Base-by-base conservation (phyloP, 1,140 invertebrate genomes). In the Dendroctonus ponderosae region DNA sequence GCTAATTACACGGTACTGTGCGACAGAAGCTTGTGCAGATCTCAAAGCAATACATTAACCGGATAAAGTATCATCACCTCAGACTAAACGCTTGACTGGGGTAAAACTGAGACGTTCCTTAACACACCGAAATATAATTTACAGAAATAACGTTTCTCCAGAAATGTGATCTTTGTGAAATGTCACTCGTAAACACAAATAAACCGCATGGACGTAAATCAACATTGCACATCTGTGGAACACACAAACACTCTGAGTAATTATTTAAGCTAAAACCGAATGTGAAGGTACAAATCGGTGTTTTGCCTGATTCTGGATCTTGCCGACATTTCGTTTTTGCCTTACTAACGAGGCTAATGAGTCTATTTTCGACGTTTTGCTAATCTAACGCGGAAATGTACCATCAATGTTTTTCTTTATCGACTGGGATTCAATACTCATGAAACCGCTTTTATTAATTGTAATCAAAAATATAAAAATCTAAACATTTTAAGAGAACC, bases 101-200 rank as follows among this genome's bases (percentile, higher is more conserved):
- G 61, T 63, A 63, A 63, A 43, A 63, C 61, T 63, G 50, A 63
- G 61, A 43, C 41, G 61, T 53, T 63, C 61, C 61, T 63, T 54
- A 26, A 46, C 51, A 63, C 61, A 15, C 52, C 6, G 15, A 63
- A 63, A 63, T 63, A 63, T 63, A 63, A 63, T 63, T 63, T 63
- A 63, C 61, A 63, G 61, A 63, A 63, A 63, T 63, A 63, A 63
- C 61, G 61, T 54, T 63, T 54, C 61, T 62, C 60, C 11, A 63
- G 61, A 63, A 63, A 63, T 63, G 61, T 40, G 61, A 63, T 63
- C 61, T 53, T 63, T 63, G 61, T 63, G 61, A 63, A 63, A 63
- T 63, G 61, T 63, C 61, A 63, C 61, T 63, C 61, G 51, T 54
- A 54, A 63, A 63, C 41, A 63, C 61, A 63, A 63, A 63, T 63